These are phyloP conservation scores for Podarcis raffonei DNA, from an alignment of 2,113 vertebrate species.

Conservation along the genomic window DNA sequence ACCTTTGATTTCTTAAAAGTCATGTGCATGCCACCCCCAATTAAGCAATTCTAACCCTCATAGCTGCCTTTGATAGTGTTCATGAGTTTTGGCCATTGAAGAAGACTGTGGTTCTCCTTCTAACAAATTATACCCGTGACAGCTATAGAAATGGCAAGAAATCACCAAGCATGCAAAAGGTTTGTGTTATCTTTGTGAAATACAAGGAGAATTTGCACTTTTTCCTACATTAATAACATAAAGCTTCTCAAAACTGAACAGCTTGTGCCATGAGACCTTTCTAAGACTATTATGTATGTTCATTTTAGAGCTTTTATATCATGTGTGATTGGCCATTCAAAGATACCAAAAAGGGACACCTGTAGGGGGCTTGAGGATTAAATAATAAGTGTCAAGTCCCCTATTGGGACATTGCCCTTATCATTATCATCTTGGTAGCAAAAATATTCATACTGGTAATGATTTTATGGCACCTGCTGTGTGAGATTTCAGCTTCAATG, in stretches of 20 bases:
- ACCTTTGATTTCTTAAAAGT: not conserved
- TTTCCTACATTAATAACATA: slow-evolving; percentile 61
- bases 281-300: slow-evolving; percentile 65
- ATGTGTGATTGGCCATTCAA: slow-evolving; percentile 72
- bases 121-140: not conserved
- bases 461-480: slow-evolving; percentile 74
- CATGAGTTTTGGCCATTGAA: not conserved
- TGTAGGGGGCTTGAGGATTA: slow-evolving; percentile 66
- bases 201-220: slow-evolving; percentile 55
- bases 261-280: slow-evolving; percentile 67
- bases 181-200: not conserved
- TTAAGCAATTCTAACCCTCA: not conserved
- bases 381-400: slow-evolving; percentile 64
- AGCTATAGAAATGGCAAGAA: not conserved
- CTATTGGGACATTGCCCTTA: slow-evolving; percentile 69
- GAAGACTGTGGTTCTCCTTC: not conserved
- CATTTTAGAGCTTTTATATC: slow-evolving; percentile 69
- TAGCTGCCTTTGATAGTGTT: not conserved
- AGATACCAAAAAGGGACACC: slow-evolving; percentile 64
- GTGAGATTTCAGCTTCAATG: slow-evolving; percentile 71
- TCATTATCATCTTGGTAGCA: slow-evolving; percentile 73
- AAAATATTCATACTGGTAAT: slow-evolving; percentile 78
- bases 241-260: slow-evolving; percentile 56
- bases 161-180: not conserved
- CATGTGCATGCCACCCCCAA: not conserved